Evolutionary conservation across 2,888 invertebrate genomes (phyloP), one percentile per base, ranked within the genome.

Genomic region (Andrena haemorrhoa): DNA sequence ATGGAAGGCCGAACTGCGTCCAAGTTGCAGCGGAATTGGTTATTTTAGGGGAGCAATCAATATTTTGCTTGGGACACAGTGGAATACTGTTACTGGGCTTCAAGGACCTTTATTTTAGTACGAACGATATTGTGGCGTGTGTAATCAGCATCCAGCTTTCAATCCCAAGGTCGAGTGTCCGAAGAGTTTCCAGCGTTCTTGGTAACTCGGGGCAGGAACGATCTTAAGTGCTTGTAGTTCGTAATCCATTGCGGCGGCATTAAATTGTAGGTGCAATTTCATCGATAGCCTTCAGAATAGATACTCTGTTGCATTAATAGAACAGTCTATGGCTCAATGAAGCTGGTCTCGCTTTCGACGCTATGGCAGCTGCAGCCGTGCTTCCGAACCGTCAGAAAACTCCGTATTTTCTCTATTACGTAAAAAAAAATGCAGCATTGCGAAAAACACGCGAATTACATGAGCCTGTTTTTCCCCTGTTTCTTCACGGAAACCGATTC

Each of bases 291-390:
- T 8, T 72, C 61, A 66, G 64, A 47, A 58, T 64, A 10, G 12
- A 33, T 53, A 12, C 33, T 12, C 35, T n/a, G 51, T 51, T 29
- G 49, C 58, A 41, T 29, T 33, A 33, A 23, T 49, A 35, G 29
- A 0, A 64, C 23, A 23, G 26, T 53, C 56, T 29, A 47, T 64
- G 68, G 41, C 20, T 20, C 53, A 75, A 79, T 51, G 47, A 51
- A 60, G 61, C 29, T 29, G 56, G 70, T 85, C 84, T 85, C 84
- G 75, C 84, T 85, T 84, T 82, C 78, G 70, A 84, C 63, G 53
- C 75, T 20, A 41, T 31, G 61, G 58, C 58, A 26, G 60, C n/a
- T 47, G 70, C 56, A n/a, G 2, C 53, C 26, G 29, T 33, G 58
- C 56, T 69, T 75, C 79, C 63, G 47, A 80, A 20, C 16, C 74